A percentile compares a stretch with the other conserved stretches of the same genome.
Conservation (phyloP, 92 coral and sea anemone genomes). For the Nematostella vectensis region DNA sequence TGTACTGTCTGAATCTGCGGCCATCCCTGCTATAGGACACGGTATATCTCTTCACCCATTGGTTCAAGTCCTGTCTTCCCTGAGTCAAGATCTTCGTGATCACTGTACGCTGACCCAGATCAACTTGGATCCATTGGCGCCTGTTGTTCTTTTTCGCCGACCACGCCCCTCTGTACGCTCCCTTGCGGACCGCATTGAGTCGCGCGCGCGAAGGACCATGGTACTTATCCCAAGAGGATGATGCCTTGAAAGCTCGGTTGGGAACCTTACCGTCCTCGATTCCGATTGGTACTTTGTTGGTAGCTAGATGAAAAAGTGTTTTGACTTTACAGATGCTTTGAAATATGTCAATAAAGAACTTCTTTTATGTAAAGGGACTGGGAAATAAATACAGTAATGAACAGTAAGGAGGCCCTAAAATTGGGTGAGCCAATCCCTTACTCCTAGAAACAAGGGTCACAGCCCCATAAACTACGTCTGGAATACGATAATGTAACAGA, state of each 20-base stretch:
- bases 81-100: constrained; percentile 40
- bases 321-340: too few relatives aligned
- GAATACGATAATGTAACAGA: too few relatives aligned
- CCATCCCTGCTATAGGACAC: constrained; percentile 45
- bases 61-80: constrained; percentile 49
- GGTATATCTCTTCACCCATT: constrained; percentile 57
- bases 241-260: constrained; percentile 38
- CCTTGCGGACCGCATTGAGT: constrained; percentile 35
- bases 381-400: too few relatives aligned
- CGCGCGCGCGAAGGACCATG: constrained; percentile 68
- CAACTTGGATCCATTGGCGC: constrained; percentile 65
- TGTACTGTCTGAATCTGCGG: constrained; percentile 43
- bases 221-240: constrained; percentile 51
- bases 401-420: too few relatives aligned
- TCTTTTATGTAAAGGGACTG: too few relatives aligned
- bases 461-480: too few relatives aligned
- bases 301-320: too few relatives aligned
- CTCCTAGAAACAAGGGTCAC: too few relatives aligned
- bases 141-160: constrained; percentile 58
- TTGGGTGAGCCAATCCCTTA: too few relatives aligned
- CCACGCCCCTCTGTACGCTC: constrained; percentile 69
- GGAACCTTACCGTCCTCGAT: constrained; percentile 39
- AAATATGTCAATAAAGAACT: neutral
- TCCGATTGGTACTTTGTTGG: constrained; percentile 45
- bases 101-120: constrained; percentile 24